Evolutionary conservation across 2,888 invertebrate species (phyloP), one percentile per base, ranked within the genome.

Genomic region (Aporophyla nigra): DNA sequence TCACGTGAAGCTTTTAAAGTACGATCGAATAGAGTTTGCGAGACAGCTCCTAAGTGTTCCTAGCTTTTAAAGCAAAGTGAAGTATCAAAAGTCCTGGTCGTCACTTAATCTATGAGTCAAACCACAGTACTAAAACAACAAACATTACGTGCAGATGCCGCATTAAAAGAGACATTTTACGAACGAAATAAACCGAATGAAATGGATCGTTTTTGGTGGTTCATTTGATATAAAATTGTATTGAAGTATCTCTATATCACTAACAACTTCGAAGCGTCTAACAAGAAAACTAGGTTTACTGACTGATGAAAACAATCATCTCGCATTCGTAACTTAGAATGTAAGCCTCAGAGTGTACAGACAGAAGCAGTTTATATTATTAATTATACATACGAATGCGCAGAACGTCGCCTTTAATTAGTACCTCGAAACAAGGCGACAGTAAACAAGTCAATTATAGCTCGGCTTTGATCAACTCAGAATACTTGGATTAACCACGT

Each of bases 1-100:
- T 74, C 67, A 68, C 71, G 78, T 77, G 70, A 87, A 78, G 84
- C 84, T 86, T 81, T 84, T 79, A 88, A 82, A 84, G 76, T 74
- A 77, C 71, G 66, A 78, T 74, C 74, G 72, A 87, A 46, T 75
- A 46, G 61, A 77, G 78, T 77, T 76, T 74, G 69, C 27, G 33
- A 82, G 76, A 82, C 76, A 84, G 67, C 59, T 77, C 72, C 21
- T 74, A 80, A 84, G 77, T 76, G 76, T 78, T 87, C 74, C 71
- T 76, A 56, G 67, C 76, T 87, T 82, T 86, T 78, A 79, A 85
- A 87, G 76, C 63, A 80, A 71, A 75, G 63, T 71, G 67, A 74
- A 62, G 80, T 73, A 73, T 78, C 61, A 66, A 58, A 69, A 75
- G 51, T 71, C 43, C 46, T 70, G 76, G 24, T 62, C 69, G 56